Conservation (phyloP, 2,797 vertebrate species). For the Pangasius mekongensis region DNA sequence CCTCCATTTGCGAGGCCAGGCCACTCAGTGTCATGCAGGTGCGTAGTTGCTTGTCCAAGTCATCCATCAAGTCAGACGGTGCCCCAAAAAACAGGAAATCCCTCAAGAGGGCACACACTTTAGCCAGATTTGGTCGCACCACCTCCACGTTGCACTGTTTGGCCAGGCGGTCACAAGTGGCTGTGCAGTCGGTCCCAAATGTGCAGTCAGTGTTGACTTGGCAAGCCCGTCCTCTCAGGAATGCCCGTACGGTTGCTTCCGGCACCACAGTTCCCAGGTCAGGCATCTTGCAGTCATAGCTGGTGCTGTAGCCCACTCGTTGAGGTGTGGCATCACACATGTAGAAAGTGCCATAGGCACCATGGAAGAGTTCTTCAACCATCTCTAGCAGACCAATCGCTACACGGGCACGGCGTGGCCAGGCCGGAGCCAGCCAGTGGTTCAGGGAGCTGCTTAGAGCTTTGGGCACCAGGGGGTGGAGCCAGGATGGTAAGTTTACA, state of each 20-base stretch:
- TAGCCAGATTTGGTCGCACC: conserved; percentile 94
- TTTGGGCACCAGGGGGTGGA: conserved; percentile 83
- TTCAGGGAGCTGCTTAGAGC: conserved; percentile 79
- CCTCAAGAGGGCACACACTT: conserved; percentile 87
- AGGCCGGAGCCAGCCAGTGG: conserved; percentile 92
- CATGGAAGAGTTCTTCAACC: conserved; percentile 96
- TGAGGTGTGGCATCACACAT: conserved; percentile 88
- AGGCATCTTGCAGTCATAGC: conserved; percentile 92
- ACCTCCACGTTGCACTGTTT: conserved; percentile 91
- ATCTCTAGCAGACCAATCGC: conserved; percentile 96
- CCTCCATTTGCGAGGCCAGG: conserved; percentile 94
- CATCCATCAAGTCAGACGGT: conserved; percentile 80
- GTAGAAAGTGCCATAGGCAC: conserved; percentile 90
- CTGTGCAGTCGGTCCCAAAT: conserved; percentile 87
- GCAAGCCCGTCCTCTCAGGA: conserved; percentile 87
- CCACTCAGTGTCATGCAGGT: conserved; percentile 94
- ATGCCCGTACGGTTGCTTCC: conserved; percentile 83
- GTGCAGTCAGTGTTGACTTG: conserved; percentile 91
- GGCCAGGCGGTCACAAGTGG: conserved; percentile 89
- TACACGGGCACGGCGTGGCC: conserved; percentile 91
- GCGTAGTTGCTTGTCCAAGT: conserved; percentile 90
- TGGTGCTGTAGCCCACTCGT: conserved; percentile 88
- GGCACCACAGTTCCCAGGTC: conserved; percentile 87
- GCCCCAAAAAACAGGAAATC: conserved; percentile 89
- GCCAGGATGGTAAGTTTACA: conserved; percentile 79